phyloP scores from a whole-genome alignment of 2,888 invertebrate genomes.

The Carpatolechia fugitivella region DNA sequence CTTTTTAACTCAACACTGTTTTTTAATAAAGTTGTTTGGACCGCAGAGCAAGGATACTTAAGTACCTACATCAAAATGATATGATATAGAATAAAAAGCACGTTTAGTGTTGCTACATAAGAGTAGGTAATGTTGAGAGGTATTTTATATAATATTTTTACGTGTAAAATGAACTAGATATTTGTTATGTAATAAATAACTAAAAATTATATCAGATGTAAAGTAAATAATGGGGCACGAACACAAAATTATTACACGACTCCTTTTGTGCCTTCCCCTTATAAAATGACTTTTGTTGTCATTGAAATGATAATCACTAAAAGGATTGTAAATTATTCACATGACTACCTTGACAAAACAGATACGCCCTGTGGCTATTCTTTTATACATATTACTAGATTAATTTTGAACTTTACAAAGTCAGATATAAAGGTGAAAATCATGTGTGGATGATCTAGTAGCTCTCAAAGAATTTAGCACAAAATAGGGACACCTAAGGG shows the following conservation, averaged over 20 bases:
- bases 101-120: too few species aligned
- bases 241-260: slow-evolving; percentile 10
- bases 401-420: slow-evolving; percentile 23
- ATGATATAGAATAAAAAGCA: too few species aligned
- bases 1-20: too few species aligned
- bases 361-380: slow-evolving; percentile 77
- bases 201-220: too few species aligned
- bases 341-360: slow-evolving; percentile 67
- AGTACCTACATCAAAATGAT: too few species aligned
- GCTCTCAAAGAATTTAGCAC: slow-evolving; percentile 35
- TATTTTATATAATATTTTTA: too few species aligned
- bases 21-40: too few species aligned
- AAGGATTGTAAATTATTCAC: slow-evolving; percentile 76
- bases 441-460: background rate
- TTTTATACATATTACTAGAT: slow-evolving; percentile 10
- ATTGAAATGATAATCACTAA: slow-evolving; percentile 76
- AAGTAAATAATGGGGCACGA: background rate
- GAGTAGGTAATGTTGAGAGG: too few species aligned
- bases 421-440: slow-evolving; percentile 29
- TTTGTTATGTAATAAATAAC: too few species aligned
- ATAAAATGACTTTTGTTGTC: slow-evolving; percentile 64
- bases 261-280: slow-evolving; percentile 55
- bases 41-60: too few species aligned
- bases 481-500: slow-evolving; percentile 65
- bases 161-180: too few species aligned